Conservation (phyloP, 2,888 invertebrate genomes). For the Phasia obesa region DNA sequence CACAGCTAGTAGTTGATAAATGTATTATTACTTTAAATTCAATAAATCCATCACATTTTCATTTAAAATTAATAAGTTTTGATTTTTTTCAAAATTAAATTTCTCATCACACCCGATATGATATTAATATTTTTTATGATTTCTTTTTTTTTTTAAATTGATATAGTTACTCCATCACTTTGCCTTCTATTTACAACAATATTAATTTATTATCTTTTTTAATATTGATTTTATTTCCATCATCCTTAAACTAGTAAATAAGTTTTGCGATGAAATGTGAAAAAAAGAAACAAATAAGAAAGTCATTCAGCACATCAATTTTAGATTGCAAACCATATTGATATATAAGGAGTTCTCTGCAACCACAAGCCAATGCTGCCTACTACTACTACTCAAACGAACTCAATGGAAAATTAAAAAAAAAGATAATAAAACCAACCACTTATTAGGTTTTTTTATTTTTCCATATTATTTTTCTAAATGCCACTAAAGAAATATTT, state of each 20-base stretch:
- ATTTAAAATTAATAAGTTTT: too few species aligned
- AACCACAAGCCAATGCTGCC: neutral
- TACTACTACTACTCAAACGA: neutral
- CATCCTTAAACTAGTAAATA: conserved; percentile 38
- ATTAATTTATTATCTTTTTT: conserved; percentile 38
- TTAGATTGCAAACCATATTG: neutral
- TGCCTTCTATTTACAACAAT: neutral
- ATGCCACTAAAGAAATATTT: conserved; percentile 67
- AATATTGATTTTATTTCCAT: conserved; percentile 50
- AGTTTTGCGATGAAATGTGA: conserved; percentile 21
- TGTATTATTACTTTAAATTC: too few species aligned
- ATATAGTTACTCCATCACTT: neutral
- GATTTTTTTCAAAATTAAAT: too few species aligned
- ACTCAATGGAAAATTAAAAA: neutral
- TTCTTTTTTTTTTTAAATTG: neutral
- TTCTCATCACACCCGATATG: too few species aligned
- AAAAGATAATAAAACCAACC: conserved; percentile 13
- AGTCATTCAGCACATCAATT: conserved; percentile 26
- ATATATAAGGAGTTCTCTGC: neutral
- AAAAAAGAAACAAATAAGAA: conserved; percentile 10
- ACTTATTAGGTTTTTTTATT: conserved; percentile 17
- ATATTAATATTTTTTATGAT: too few species aligned
- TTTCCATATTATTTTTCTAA: conserved; percentile 22
- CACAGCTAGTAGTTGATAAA: too few species aligned
- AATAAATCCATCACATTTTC: too few species aligned